Percentiles rank a stretch among this genome's conserved stretches.
Conservation (phyloP, 2,113 vertebrate genomes). For the Prionailurus viverrinus region DNA sequence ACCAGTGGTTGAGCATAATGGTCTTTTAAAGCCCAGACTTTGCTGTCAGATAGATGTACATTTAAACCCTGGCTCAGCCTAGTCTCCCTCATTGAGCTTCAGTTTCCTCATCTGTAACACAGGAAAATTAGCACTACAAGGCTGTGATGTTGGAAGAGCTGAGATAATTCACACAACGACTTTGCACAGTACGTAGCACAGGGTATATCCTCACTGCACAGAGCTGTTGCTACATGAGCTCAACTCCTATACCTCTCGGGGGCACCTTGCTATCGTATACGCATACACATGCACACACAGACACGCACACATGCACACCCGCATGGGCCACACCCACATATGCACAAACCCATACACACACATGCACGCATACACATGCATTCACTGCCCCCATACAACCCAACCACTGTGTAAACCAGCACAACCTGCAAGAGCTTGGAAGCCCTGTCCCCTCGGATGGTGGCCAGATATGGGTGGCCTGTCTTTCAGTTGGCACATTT, state of each 20-base stretch:
- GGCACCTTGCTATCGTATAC: neutral
- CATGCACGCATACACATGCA: neutral
- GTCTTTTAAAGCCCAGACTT: neutral
- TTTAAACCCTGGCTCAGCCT: neutral
- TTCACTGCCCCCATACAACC: neutral
- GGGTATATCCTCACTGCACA: neutral
- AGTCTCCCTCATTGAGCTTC: neutral
- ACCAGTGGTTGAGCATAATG: too few relatives aligned
- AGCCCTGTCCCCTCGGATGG: neutral
- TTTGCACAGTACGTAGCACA: rapidly evolving
- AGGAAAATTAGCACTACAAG: neutral
- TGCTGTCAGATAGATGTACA: neutral
- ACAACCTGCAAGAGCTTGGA: neutral
- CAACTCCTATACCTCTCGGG: neutral
- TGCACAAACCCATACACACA: neutral
- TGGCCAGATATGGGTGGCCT: neutral
- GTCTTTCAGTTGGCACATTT: neutral
- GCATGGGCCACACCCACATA: too few relatives aligned
- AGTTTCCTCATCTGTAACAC: neutral
- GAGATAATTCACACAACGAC: neutral
- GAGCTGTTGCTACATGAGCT: neutral
- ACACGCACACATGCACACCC: neutral
- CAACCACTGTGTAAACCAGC: neutral
- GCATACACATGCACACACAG: too few relatives aligned
- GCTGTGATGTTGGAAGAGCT: neutral